Conservation (phyloP, 2,113 vertebrate species). For the Pollachius pollachius region DNA sequence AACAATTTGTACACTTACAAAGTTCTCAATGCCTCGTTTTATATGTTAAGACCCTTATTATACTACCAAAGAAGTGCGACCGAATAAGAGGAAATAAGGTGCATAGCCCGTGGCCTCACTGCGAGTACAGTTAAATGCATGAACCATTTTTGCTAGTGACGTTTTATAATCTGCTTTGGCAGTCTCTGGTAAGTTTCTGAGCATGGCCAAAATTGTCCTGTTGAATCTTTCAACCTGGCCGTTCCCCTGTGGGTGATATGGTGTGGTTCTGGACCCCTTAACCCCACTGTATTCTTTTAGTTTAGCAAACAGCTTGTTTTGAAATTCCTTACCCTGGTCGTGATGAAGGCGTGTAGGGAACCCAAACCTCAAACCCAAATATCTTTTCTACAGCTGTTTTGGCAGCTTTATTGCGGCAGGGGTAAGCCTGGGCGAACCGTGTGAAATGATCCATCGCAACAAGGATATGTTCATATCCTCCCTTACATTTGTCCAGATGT, state of each 20-base stretch:
- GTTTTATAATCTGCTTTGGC: slow-evolving; percentile 9
- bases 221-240: slow-evolving; percentile 25
- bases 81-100: slow-evolving; percentile 10
- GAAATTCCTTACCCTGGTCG: slow-evolving; percentile 19
- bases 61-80: too few species aligned
- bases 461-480: too few species aligned
- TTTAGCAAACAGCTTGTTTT: slow-evolving; percentile 25
- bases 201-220: slow-evolving; percentile 26
- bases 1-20: too few species aligned
- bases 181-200: slow-evolving; percentile 16
- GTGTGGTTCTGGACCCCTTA: not conserved
- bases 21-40: too few species aligned
- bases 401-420: slow-evolving; percentile 4
- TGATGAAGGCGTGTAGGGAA: not conserved
- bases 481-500: slow-evolving; percentile 6
- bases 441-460: slow-evolving; percentile 4
- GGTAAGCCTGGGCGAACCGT: slow-evolving; percentile 1
- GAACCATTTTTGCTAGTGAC: slow-evolving; percentile 15
- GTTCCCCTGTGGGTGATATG: slow-evolving; percentile 6
- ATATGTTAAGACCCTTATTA: too few species aligned
- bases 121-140: slow-evolving; percentile 17
- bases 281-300: slow-evolving; percentile 20
- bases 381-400: slow-evolving; percentile 6
- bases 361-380: not conserved
- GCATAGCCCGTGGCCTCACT: slow-evolving; percentile 10